These are phyloP conservation scores for Leptopilina myrica DNA, from an alignment of 2,888 invertebrate species.

Conservation along the genomic window DNA sequence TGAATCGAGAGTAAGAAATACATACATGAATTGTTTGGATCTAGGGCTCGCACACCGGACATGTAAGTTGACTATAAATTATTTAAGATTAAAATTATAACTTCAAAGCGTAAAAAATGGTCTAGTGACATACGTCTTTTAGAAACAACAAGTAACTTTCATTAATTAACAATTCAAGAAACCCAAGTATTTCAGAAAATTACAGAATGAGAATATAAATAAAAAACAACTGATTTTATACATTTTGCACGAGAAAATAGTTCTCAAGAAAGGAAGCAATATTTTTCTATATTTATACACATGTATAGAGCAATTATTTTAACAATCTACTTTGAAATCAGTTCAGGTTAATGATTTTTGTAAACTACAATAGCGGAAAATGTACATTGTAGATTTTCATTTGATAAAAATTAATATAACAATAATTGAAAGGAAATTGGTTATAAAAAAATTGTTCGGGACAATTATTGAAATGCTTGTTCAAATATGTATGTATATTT, in stretches of 20 bases:
- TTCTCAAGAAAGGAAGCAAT: background rate
- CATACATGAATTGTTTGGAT: constrained; percentile 42
- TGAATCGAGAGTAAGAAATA: constrained; percentile 64
- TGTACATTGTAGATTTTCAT: constrained; percentile 1
- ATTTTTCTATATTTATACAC: constrained; percentile 15
- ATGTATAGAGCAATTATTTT: constrained; percentile 14
- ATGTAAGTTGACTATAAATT: background rate
- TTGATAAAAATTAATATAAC: background rate
- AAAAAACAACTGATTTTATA: constrained; percentile 10
- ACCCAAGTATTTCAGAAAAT: background rate
- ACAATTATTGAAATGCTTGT: too few relatives aligned
- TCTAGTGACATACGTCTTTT: constrained; percentile 21
- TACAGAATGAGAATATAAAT: background rate
- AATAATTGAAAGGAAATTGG: background rate
- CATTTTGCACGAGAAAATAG: constrained; percentile 10
- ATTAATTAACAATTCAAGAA: constrained; percentile 25
- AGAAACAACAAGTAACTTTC: background rate
- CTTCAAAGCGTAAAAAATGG: constrained; percentile 30
- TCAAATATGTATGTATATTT: too few relatives aligned
- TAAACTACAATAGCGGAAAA: constrained; percentile 8
- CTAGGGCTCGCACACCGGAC: constrained; percentile 9
- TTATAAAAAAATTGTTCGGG: too few relatives aligned
- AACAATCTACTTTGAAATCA: constrained; percentile 13
- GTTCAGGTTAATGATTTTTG: constrained; percentile 11
- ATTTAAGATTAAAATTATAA: constrained; percentile 35